Percentiles rank a stretch among this genome's conserved stretches.
Conservation (phyloP, 2,888 invertebrate genomes). For the Tachina grossa region DNA sequence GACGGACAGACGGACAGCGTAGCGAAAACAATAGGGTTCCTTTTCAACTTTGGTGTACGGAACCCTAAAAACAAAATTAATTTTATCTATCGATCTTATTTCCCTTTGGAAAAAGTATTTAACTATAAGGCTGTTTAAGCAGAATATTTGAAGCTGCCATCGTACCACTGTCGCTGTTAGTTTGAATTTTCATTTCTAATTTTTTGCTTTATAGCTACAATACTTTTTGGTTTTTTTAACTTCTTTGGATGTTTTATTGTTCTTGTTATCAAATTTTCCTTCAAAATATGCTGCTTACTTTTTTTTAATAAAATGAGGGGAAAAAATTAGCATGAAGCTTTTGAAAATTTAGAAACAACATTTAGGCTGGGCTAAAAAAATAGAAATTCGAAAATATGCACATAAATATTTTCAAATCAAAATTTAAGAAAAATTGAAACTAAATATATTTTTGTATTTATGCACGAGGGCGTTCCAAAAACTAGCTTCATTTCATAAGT, state of each 20-base stretch:
- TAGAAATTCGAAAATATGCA: not conserved
- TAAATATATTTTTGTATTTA: not conserved
- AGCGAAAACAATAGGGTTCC: no score
- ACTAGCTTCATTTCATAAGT: no score
- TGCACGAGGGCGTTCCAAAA: no score
- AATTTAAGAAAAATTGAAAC: not conserved
- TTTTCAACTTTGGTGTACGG: no score
- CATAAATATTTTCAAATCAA: not conserved
- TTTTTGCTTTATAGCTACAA: not conserved
- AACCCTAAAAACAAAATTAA: not conserved
- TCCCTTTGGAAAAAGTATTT: not conserved
- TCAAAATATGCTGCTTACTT: conserved; percentile 71
- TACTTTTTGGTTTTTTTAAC: conserved; percentile 3
- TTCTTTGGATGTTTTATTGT: conserved; percentile 19
- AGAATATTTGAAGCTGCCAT: not conserved
- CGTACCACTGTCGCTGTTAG: not conserved
- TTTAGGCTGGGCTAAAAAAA: conserved; percentile 48
- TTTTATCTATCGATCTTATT: not conserved
- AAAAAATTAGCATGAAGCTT: conserved; percentile 65
- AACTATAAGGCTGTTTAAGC: no score
- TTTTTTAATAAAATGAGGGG: conserved; percentile 73
- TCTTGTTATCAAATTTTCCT: conserved; percentile 39
- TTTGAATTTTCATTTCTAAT: conserved; percentile 5
- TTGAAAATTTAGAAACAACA: conserved; percentile 29
- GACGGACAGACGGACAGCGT: no score